Percentiles rank a stretch among this genome's conserved stretches.
Conservation (phyloP, 1,140 invertebrate species). For the Hyles vespertilio region DNA sequence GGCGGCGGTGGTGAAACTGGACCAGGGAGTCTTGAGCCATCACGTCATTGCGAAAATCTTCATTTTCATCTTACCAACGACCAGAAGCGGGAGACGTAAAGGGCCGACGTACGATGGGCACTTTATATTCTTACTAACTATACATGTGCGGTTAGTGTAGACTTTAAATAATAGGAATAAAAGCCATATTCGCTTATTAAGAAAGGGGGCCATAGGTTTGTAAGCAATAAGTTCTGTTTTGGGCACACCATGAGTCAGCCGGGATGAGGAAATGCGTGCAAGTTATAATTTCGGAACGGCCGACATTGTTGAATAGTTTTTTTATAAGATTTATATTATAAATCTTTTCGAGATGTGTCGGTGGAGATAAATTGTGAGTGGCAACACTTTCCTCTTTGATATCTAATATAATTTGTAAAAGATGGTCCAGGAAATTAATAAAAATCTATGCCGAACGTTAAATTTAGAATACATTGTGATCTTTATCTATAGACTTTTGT, state of each 20-base stretch:
- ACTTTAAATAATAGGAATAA: constrained; percentile 19
- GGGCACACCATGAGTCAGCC: constrained; percentile 65
- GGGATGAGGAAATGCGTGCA: constrained; percentile 71
- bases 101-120: constrained; percentile 40
- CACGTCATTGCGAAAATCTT: constrained; percentile 26
- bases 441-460: no score
- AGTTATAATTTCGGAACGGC: constrained; percentile 69
- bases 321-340: constrained; percentile 47
- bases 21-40: constrained; percentile 39
- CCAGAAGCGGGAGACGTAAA: constrained; percentile 30
- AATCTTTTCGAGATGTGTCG: constrained; percentile 48
- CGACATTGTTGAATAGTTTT: constrained; percentile 68
- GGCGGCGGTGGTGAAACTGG: constrained; percentile 42
- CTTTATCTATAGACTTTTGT: no score
- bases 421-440: constrained; percentile 3
- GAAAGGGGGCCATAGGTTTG: constrained; percentile 30
- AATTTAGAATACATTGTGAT: no score
- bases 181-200: constrained; percentile 21
- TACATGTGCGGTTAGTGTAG: constrained; percentile 15
- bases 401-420: constrained; percentile 1
- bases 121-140: constrained; percentile 33
- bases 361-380: constrained; percentile 17
- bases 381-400: constrained; percentile 11
- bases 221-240: constrained; percentile 71
- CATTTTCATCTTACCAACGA: constrained; percentile 22